Percentiles rank a stretch among this genome's conserved stretches.
Evolutionary conservation across 2,888 invertebrate genomes (phyloP).

Genomic region (Strigamia transsilvanica): DNA sequence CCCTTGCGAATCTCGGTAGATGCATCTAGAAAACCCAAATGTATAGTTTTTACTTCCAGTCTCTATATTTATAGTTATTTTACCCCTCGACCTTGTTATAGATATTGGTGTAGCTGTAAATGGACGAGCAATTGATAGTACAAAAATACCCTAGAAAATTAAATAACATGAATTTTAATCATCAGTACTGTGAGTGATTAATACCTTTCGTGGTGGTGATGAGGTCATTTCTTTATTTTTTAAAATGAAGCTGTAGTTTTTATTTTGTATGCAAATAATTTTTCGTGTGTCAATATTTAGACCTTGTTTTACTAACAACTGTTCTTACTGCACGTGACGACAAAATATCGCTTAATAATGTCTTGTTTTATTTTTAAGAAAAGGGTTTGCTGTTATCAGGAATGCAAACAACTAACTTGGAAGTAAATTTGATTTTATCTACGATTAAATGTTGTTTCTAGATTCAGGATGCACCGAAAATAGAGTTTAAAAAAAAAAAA

Average conservation of each 20-base stretch:
- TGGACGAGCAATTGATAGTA: not conserved
- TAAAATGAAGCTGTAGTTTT: no score
- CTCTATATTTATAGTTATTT: not conserved
- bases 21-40: not conserved
- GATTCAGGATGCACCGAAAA: not conserved
- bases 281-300: not conserved
- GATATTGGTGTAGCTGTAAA: not conserved
- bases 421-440: slow-evolving; percentile 9
- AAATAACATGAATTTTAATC: no score
- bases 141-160: not conserved
- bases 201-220: not conserved
- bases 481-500: not conserved
- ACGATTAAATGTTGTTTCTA: not conserved
- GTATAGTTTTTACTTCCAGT: not conserved
- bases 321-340: not conserved
- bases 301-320: not conserved
- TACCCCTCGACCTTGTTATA: not conserved
- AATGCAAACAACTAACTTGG: not conserved
- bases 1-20: not conserved
- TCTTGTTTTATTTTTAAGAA: not conserved
- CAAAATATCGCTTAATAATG: not conserved
- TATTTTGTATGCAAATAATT: no score
- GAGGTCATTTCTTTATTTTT: not conserved
- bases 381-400: not conserved
- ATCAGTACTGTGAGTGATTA: not conserved